These are phyloP conservation scores for Macrobrachium rosenbergii DNA, from an alignment of 1,140 invertebrate species.

Conservation along the genomic window DNA sequence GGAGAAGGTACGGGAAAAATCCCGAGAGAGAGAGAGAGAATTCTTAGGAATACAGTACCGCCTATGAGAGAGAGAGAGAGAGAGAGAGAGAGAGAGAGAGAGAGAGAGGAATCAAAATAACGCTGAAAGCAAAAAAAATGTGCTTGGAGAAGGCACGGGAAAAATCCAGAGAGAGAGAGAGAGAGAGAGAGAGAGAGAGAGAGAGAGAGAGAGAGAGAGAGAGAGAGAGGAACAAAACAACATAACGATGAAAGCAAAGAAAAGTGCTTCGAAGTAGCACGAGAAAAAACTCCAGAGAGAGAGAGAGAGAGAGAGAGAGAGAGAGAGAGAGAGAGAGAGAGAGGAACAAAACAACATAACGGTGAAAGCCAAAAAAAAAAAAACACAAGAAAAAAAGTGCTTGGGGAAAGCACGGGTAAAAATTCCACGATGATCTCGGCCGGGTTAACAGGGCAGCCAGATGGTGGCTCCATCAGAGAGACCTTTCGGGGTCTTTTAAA, in stretches of 20 bases:
- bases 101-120: neutral
- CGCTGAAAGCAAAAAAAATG: too few relatives aligned
- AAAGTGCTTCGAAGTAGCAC: too few relatives aligned
- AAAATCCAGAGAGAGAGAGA: too few relatives aligned
- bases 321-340: constrained; percentile 9
- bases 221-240: constrained; percentile 2
- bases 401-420: neutral
- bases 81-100: constrained; percentile 32
- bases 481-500: too few relatives aligned
- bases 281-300: neutral
- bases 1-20: neutral
- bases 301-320: neutral
- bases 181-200: constrained; percentile 14
- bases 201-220: constrained; percentile 32
- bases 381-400: neutral
- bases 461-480: neutral
- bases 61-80: constrained; percentile 27
- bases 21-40: too few relatives aligned
- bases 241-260: too few relatives aligned
- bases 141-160: neutral
- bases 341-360: neutral
- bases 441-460: neutral
- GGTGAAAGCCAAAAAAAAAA: neutral
- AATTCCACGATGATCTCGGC: neutral
- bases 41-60: too few relatives aligned